phyloP scores from a whole-genome alignment of 30 jellyfish, hydroid and myxozoan genomes.

The Cassiopea xamachana region DNA sequence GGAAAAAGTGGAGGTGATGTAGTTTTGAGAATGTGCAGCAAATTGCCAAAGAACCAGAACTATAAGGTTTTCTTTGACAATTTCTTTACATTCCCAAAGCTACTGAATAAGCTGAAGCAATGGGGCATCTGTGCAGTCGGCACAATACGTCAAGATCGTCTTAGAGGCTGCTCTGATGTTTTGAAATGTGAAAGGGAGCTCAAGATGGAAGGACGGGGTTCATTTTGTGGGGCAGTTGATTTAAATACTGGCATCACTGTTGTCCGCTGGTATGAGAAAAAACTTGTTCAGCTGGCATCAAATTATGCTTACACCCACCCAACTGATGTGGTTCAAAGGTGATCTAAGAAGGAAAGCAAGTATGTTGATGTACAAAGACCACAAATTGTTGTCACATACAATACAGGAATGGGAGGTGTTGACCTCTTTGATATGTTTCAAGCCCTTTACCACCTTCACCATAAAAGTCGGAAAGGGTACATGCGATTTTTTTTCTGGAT shows the following conservation, averaged over 20 bases:
- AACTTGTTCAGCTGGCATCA: conserved; percentile 58
- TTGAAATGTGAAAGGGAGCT: conserved; percentile 50
- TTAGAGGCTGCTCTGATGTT: conserved; percentile 51
- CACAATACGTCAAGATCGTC: conserved; percentile 58
- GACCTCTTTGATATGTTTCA: conserved; percentile 66
- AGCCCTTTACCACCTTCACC: conserved; percentile 61
- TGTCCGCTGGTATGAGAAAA: conserved; percentile 62
- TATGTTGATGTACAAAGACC: conserved; percentile 48
- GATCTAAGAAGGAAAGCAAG: conserved; percentile 22
- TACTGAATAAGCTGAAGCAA: conserved; percentile 62
- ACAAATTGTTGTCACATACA: conserved; percentile 30
- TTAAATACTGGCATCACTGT: conserved; percentile 54
- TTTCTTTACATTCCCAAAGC: conserved; percentile 51
- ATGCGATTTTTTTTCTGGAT: conserved; percentile 48
- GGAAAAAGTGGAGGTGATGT: conserved; percentile 61
- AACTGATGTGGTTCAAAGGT: conserved; percentile 51
- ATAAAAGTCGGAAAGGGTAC: conserved; percentile 45
- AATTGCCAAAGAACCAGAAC: conserved; percentile 43
- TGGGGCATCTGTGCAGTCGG: conserved; percentile 67
- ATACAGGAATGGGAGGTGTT: conserved; percentile 67
- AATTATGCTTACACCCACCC: conserved; percentile 45
- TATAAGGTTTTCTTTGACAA: conserved; percentile 71
- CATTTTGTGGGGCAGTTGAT: conserved; percentile 58
- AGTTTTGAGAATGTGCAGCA: conserved; percentile 36
- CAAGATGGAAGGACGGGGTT: conserved; percentile 73